These are phyloP conservation scores for Drosophila erecta DNA, from an alignment of 1,140 invertebrate species.

Conservation along the genomic window DNA sequence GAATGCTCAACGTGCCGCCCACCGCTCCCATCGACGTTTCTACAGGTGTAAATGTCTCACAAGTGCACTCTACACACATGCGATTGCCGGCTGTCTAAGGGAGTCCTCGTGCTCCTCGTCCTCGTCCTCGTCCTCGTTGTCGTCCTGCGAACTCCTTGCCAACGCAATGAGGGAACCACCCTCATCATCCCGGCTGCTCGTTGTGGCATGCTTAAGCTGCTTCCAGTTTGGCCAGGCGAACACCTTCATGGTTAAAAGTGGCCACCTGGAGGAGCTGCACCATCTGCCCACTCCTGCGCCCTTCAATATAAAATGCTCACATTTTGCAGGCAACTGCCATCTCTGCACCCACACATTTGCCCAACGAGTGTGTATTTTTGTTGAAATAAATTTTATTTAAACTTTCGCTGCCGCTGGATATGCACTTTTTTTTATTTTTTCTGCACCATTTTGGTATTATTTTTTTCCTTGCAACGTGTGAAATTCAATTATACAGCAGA, in stretches of 20 bases:
- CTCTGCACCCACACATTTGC: conserved; percentile 8
- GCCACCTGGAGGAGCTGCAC: conserved; percentile 37
- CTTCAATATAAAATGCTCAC: conserved; percentile 63
- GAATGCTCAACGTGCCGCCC: not conserved
- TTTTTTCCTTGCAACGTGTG: conserved; percentile 67
- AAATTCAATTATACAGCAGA: conserved; percentile 81
- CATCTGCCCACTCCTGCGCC: not conserved
- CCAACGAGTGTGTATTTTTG: conserved; percentile 62
- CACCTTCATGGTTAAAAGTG: conserved; percentile 52
- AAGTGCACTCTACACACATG: conserved; percentile 43
- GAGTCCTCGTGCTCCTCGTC: not conserved
- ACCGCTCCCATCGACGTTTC: conserved; percentile 50
- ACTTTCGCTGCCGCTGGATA: conserved; percentile 63
- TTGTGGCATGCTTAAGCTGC: conserved; percentile 41
- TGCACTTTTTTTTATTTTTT: conserved; percentile 44
- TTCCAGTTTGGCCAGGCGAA: conserved; percentile 35
- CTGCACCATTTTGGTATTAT: conserved; percentile 39
- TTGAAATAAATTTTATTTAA: conserved; percentile 83
- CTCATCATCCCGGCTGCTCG: conserved; percentile 19
- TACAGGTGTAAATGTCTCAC: conserved; percentile 74
- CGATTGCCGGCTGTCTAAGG: conserved; percentile 8
- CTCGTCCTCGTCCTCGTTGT: not conserved
- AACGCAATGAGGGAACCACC: not conserved
- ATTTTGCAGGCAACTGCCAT: conserved; percentile 57
- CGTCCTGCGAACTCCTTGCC: conserved; percentile 8